Evolutionary conservation across 1,140 invertebrate species (phyloP).

Genomic region (Cheumatopsyche charites): DNA sequence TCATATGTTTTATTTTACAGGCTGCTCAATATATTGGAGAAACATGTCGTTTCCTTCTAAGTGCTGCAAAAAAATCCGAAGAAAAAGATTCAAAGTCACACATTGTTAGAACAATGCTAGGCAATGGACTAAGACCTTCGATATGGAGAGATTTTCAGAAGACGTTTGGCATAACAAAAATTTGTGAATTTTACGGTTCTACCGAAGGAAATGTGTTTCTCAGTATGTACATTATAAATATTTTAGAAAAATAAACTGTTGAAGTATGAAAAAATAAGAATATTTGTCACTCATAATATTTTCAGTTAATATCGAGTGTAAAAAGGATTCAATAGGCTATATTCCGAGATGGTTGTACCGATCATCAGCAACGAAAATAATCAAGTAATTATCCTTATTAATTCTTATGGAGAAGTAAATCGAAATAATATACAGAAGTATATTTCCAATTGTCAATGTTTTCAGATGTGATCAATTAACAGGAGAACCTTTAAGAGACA

Average conservation of each 20-base stretch:
- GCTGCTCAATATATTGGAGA: constrained; percentile 96
- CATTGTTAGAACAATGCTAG: constrained; percentile 83
- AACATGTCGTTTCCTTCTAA: constrained; percentile 91
- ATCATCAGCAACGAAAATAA: constrained; percentile 75
- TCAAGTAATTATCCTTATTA: no score
- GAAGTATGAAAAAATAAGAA: no score
- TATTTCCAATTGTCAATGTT: no score
- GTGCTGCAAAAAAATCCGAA: constrained; percentile 63
- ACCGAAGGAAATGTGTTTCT: constrained; percentile 96
- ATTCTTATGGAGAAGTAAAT: no score
- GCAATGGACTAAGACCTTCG: constrained; percentile 93
- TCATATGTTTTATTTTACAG: constrained; percentile 58
- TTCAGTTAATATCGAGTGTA: constrained; percentile 62
- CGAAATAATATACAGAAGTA: no score
- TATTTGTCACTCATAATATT: no score
- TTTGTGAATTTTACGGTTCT: constrained; percentile 94
- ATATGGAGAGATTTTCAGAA: constrained; percentile 91
- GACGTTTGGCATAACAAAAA: constrained; percentile 79
- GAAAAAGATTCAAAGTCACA: constrained; percentile 73
- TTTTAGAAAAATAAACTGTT: no score
- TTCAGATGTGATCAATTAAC: constrained; percentile 78
- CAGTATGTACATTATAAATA: no score
- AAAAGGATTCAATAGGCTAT: constrained; percentile 88
- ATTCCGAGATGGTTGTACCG: constrained; percentile 71
- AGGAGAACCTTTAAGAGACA: constrained; percentile 76